phyloP scores from a whole-genome alignment of 2,797 vertebrate species.

The Sebastes vulpes region DNA sequence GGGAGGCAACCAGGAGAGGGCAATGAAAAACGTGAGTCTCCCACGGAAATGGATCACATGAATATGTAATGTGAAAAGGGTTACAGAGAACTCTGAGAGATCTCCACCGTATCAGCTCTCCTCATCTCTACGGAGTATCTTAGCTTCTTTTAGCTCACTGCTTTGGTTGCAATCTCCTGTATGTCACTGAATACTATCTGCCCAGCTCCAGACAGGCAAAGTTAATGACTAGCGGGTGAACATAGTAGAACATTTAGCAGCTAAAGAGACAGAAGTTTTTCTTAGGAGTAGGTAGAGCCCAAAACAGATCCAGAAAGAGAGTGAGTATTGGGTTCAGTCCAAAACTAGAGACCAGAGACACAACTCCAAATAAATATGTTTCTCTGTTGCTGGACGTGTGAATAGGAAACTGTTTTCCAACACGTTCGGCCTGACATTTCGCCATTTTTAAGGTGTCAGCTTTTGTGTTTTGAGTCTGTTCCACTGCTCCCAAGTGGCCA shows the following conservation, averaged over 20 bases:
- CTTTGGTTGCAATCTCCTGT: background rate
- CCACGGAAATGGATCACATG: background rate
- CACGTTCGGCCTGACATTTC: background rate
- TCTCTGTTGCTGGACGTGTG: background rate
- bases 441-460: background rate
- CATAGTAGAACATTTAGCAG: fast-evolving
- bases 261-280: too few relatives aligned
- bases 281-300: background rate
- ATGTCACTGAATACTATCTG: fast-evolving
- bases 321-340: background rate
- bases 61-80: background rate
- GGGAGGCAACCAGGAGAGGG: too few relatives aligned
- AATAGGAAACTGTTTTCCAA: too few relatives aligned
- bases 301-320: background rate
- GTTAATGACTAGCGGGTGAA: too few relatives aligned
- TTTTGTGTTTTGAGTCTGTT: background rate
- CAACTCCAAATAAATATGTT: background rate
- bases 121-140: background rate
- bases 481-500: background rate
- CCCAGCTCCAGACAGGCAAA: too few relatives aligned
- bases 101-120: background rate
- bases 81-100: background rate
- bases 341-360: background rate
- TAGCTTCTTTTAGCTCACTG: background rate
- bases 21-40: too few relatives aligned